Evolutionary conservation across 2,888 invertebrate species (phyloP).

Genomic region (Athetis lepigone): DNA sequence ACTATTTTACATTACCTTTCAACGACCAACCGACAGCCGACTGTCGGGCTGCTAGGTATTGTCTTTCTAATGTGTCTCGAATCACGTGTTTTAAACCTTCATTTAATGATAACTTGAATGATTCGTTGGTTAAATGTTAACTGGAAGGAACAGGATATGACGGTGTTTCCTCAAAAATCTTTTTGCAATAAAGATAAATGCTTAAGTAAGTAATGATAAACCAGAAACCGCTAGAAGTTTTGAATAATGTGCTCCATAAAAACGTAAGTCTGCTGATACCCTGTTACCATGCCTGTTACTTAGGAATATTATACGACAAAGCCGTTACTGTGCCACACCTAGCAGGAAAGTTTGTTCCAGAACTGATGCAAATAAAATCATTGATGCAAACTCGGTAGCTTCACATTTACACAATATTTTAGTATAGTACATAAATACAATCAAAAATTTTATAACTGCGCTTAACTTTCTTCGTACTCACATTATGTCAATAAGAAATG

Average conservation of each 20-base stretch:
- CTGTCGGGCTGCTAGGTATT: too few species aligned
- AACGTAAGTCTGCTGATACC: neutral
- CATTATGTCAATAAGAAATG: conserved; percentile 23
- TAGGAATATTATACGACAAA: neutral
- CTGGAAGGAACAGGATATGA: neutral
- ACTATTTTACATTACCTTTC: too few species aligned
- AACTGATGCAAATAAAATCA: neutral
- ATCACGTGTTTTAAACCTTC: too few species aligned
- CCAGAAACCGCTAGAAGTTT: neutral
- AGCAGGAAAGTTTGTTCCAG: neutral
- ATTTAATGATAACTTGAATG: too few species aligned
- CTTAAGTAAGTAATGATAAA: neutral
- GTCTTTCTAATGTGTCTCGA: too few species aligned
- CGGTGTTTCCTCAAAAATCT: too few species aligned
- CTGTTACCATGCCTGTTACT: neutral
- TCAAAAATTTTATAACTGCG: neutral
- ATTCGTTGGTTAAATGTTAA: neutral
- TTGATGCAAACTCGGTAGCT: too few species aligned
- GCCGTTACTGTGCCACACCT: neutral
- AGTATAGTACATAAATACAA: neutral
- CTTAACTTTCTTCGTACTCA: conserved; percentile 1
- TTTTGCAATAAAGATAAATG: neutral
- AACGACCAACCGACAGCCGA: too few species aligned
- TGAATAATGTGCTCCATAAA: neutral
- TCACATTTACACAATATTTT: neutral